phyloP scores from a whole-genome alignment of 2,888 invertebrate genomes.

The Cheilosia urbana region DNA sequence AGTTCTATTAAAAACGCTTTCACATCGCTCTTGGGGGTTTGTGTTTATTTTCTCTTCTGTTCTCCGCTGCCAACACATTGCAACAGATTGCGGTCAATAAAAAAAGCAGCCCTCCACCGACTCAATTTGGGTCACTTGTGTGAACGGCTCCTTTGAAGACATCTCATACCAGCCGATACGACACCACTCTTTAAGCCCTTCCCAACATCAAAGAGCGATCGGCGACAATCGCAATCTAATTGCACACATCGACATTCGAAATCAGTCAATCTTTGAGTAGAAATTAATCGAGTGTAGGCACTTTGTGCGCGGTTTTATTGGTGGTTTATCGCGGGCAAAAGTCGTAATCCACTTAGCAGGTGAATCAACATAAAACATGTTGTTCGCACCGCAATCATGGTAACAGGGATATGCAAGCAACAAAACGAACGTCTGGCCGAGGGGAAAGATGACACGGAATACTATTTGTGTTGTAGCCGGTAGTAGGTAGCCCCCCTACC shows the following conservation, averaged over 20 bases:
- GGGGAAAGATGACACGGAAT: conserved; percentile 25
- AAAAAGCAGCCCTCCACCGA: neutral
- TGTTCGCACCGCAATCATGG: conserved; percentile 5
- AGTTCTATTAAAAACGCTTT: conserved; percentile 44
- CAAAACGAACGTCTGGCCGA: neutral
- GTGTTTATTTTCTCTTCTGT: neutral
- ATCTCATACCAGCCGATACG: conserved; percentile 13
- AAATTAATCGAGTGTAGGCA: conserved; percentile 42
- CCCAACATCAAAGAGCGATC: conserved; percentile 20
- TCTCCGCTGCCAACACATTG: conserved; percentile 2
- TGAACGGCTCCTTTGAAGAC: conserved; percentile 27
- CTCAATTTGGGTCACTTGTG: conserved; percentile 33
- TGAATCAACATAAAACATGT: conserved; percentile 53
- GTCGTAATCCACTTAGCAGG: conserved; percentile 69
- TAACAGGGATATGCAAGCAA: conserved; percentile 7
- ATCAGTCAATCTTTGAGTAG: conserved; percentile 8
- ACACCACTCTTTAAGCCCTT: conserved; percentile 21
- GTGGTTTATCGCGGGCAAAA: conserved; percentile 51
- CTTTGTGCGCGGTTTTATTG: conserved; percentile 34
- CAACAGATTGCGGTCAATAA: conserved; percentile 25
- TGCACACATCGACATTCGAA: too few relatives aligned
- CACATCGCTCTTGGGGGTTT: neutral
- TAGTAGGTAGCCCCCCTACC: conserved; percentile 36
- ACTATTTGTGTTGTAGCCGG: conserved; percentile 39
- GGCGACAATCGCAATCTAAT: conserved; percentile 24